phyloP scores from a whole-genome alignment of 2,113 vertebrate genomes.

The Datnioides undecimradiatus region DNA sequence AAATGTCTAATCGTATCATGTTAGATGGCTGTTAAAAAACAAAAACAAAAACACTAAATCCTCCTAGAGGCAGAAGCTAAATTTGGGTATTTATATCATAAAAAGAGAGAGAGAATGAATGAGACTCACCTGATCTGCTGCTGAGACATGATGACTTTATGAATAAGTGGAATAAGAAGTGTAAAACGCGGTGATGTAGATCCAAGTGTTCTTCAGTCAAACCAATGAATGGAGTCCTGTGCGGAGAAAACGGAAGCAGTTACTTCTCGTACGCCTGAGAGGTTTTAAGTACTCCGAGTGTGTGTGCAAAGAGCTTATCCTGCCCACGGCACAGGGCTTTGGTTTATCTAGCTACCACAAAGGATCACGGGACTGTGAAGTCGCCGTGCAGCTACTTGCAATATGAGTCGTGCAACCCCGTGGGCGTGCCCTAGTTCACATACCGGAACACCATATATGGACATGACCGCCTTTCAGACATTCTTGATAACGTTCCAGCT shows the following conservation, averaged over 20 bases:
- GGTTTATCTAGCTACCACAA: slow-evolving; percentile 41
- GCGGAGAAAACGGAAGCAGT: not conserved
- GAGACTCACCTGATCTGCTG: slow-evolving; percentile 83
- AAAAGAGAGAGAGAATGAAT: not conserved
- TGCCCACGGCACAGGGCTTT: not conserved
- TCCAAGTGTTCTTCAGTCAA: slow-evolving; percentile 16
- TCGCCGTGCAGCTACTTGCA: not conserved
- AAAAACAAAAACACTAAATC: too few species aligned
- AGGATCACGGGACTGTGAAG: slow-evolving; percentile 26
- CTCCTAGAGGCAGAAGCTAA: too few species aligned
- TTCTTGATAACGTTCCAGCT: not conserved
- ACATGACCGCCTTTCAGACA: not conserved
- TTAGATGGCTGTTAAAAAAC: too few species aligned
- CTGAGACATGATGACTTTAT: slow-evolving; percentile 84
- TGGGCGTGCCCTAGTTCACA: slow-evolving; percentile 35
- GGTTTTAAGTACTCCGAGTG: not conserved
- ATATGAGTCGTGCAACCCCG: not conserved
- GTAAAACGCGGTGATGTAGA: slow-evolving; percentile 7
- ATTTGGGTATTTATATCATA: too few species aligned
- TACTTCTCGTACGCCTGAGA: not conserved
- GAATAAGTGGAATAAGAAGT: not conserved
- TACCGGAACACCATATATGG: slow-evolving; percentile 60
- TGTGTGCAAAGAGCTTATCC: slow-evolving; percentile 15
- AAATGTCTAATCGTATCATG: too few species aligned
- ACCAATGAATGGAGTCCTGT: slow-evolving; percentile 27